Percentiles rank a stretch among this genome's conserved stretches.
phyloP scores from a whole-genome alignment of 2,113 vertebrate genomes.

The Clupea harengus region DNA sequence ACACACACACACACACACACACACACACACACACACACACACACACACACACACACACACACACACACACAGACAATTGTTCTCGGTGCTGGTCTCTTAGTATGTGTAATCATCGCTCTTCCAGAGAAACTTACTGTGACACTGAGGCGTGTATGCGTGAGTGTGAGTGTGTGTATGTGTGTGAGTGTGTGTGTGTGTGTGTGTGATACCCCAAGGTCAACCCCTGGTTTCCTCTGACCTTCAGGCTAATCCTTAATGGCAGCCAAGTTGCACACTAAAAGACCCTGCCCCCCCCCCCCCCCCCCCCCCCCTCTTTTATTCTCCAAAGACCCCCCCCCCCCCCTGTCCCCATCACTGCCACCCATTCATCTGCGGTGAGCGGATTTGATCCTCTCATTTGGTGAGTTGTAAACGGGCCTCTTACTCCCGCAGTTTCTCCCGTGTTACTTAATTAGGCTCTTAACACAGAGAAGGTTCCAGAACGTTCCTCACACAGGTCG shows the following conservation, averaged over 20 bases:
- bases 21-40: constrained; percentile 23
- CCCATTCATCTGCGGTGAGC: constrained; percentile 33
- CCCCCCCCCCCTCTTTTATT: constrained; percentile 70
- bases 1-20: constrained; percentile 13
- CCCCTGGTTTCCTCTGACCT: constrained; percentile 70
- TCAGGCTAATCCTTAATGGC: constrained; percentile 74
- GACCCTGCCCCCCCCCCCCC: constrained; percentile 61
- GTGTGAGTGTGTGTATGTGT: constrained; percentile 20
- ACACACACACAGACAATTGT: constrained; percentile 3
- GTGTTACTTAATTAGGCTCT: constrained; percentile 77
- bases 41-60: neutral
- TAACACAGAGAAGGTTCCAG: constrained; percentile 35
- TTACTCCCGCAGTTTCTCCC: constrained; percentile 78
- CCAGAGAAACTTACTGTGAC: constrained; percentile 31
- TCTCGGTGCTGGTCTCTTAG: neutral
- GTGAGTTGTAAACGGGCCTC: constrained; percentile 77
- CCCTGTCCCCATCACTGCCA: neutral
- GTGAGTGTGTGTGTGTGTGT: constrained; percentile 18
- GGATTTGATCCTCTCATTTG: constrained; percentile 78
- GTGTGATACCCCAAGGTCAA: constrained; percentile 73
- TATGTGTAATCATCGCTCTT: constrained; percentile 14
- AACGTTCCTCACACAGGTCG: constrained; percentile 50
- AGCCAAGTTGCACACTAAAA: constrained; percentile 65
- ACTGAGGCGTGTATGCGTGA: too few species aligned
- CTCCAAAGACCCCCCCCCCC: neutral